Percentiles rank a stretch among this genome's conserved stretches.
These are phyloP conservation scores for Acrobasis consociella DNA, from an alignment of 2,888 invertebrate genomes.

Conservation along the genomic window DNA sequence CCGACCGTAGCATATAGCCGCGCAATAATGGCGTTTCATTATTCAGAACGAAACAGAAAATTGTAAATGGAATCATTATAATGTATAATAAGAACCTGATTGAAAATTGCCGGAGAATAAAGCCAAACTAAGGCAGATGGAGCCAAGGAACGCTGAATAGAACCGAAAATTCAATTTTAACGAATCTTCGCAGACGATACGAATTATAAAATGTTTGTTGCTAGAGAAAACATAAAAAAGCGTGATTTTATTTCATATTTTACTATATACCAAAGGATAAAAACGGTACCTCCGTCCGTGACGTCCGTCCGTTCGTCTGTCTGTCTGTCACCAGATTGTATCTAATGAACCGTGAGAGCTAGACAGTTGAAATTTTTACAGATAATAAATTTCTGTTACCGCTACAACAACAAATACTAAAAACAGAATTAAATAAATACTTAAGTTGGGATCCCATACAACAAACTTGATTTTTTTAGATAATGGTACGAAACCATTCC, in stretches of 20 bases:
- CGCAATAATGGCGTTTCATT: conserved; percentile 11
- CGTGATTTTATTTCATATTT: not conserved
- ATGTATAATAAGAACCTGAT: conserved; percentile 9
- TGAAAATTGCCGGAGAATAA: conserved; percentile 4
- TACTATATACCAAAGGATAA: no score
- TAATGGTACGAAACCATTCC: no score
- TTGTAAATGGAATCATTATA: conserved; percentile 16
- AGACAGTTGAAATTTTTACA: no score
- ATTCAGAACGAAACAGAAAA: conserved; percentile 8
- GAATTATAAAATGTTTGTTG: not conserved
- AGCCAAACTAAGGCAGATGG: conserved; percentile 15
- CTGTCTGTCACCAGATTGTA: no score
- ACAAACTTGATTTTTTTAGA: no score
- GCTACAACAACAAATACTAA: no score
- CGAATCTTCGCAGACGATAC: not conserved
- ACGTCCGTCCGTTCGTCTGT: no score
- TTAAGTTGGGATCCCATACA: no score
- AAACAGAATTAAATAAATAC: no score
- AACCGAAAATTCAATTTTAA: conserved; percentile 15
- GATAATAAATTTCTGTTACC: no score
- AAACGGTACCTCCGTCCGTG: no score
- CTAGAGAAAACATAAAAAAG: not conserved
- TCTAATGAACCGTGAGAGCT: no score
- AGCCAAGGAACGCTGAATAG: conserved; percentile 11
- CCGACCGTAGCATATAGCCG: not conserved